phyloP scores from a whole-genome alignment of 2,797 vertebrate genomes.

The Rhinophrynus dorsalis region DNA sequence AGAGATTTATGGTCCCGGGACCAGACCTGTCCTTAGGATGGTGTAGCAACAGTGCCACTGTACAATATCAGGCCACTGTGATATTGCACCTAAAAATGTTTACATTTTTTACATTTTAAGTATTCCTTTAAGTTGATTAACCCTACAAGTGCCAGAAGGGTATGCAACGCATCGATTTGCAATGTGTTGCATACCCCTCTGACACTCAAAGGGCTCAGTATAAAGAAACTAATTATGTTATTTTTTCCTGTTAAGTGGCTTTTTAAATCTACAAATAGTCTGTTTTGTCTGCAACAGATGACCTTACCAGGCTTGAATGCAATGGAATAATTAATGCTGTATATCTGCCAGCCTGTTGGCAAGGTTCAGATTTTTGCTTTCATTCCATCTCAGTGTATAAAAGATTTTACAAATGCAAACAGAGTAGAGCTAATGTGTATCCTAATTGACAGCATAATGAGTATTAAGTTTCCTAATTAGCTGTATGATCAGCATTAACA shows the following conservation, averaged over 20 bases:
- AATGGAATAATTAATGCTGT: conserved; percentile 27
- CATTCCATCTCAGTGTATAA: not conserved
- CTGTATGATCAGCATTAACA: conserved; percentile 31
- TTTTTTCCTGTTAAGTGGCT: not conserved
- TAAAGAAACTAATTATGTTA: not conserved
- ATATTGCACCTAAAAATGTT: too few relatives aligned
- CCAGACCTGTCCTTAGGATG: too few relatives aligned
- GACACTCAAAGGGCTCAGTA: too few relatives aligned
- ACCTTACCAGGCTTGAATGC: not conserved
- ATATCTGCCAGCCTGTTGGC: conserved; percentile 25
- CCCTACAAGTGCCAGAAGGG: too few relatives aligned
- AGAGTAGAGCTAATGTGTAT: conserved; percentile 25
- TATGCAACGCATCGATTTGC: too few relatives aligned
- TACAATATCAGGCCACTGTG: too few relatives aligned
- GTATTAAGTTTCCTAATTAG: conserved; percentile 37
- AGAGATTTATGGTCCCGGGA: too few relatives aligned
- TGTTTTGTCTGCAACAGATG: conserved; percentile 11
- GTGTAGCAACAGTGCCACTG: too few relatives aligned
- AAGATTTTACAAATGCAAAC: conserved; percentile 28
- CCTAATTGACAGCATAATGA: conserved; percentile 36
- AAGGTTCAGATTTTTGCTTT: conserved; percentile 9
- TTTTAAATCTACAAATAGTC: not conserved
- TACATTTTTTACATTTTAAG: too few relatives aligned
- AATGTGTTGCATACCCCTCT: too few relatives aligned
- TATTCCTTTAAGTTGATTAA: too few relatives aligned